Evolutionary conservation across 2,888 invertebrate genomes (phyloP).

Genomic region (Coleophora flavipennella): DNA sequence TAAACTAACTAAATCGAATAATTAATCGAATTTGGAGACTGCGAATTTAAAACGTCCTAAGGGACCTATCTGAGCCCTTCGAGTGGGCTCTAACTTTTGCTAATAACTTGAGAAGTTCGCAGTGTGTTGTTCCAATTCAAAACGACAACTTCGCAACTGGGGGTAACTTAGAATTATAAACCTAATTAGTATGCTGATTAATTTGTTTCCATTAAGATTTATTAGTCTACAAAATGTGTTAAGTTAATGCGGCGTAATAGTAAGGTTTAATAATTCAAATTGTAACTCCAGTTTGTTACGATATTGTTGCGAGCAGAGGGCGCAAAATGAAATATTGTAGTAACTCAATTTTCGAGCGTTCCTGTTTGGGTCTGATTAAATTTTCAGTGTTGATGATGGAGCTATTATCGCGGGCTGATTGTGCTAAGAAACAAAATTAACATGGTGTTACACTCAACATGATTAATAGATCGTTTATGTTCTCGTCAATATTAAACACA

Average conservation of each 20-base stretch:
- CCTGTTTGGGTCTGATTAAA: neutral
- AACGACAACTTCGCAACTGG: slow-evolving; percentile 2
- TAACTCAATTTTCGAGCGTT: no score
- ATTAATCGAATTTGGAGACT: slow-evolving; percentile 30
- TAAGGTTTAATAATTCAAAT: no score
- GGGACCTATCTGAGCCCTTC: slow-evolving; percentile 22
- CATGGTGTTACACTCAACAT: no score
- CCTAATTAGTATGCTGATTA: slow-evolving; percentile 11
- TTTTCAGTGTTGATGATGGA: neutral
- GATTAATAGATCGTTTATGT: no score
- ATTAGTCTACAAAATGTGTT: neutral
- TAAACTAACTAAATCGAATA: slow-evolving; percentile 27
- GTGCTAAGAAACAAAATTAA: no score
- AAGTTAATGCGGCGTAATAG: no score
- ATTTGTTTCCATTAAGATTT: slow-evolving; percentile 10
- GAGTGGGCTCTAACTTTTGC: neutral
- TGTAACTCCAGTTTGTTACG: no score
- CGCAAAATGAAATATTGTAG: no score
- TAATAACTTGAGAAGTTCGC: slow-evolving; percentile 37
- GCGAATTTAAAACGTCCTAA: slow-evolving; percentile 40
- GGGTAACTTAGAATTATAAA: neutral
- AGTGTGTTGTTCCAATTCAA: slow-evolving; percentile 31
- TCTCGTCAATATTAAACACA: no score
- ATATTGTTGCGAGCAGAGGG: no score
- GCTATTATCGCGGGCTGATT: no score